phyloP scores from a whole-genome alignment of 2,888 invertebrate genomes.

The Pyrrhia umbra region DNA sequence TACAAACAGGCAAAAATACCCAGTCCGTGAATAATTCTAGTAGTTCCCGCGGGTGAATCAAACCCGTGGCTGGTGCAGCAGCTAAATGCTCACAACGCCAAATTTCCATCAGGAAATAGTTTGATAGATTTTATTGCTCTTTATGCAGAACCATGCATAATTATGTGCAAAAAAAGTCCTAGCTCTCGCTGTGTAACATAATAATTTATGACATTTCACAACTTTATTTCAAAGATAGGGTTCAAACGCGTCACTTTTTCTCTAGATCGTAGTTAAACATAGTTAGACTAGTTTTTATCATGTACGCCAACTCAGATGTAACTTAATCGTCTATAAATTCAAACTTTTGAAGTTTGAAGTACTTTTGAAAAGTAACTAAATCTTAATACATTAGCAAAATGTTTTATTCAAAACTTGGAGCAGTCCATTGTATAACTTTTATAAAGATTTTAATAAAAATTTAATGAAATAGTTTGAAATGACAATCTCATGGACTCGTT shows the following conservation, averaged over 20 bases:
- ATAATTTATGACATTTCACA: too few relatives aligned
- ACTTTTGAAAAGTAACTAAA: slow-evolving; percentile 31
- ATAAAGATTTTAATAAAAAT: slow-evolving; percentile 44
- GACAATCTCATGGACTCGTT: slow-evolving; percentile 25
- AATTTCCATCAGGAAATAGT: too few relatives aligned
- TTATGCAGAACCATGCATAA: too few relatives aligned
- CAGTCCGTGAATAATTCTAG: too few relatives aligned
- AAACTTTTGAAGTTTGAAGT: slow-evolving; percentile 20
- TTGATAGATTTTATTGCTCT: too few relatives aligned
- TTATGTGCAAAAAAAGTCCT: too few relatives aligned
- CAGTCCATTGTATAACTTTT: slow-evolving; percentile 38
- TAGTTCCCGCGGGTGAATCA: too few relatives aligned
- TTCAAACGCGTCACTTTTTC: not conserved
- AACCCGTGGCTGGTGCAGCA: too few relatives aligned
- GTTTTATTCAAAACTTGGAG: slow-evolving; percentile 54
- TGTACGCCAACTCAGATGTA: not conserved
- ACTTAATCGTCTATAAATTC: slow-evolving; percentile 41
- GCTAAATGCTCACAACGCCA: too few relatives aligned
- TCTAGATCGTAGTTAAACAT: not conserved
- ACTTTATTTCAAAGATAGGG: too few relatives aligned
- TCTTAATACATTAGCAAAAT: slow-evolving; percentile 46
- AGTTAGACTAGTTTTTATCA: slow-evolving; percentile 1
- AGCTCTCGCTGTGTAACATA: too few relatives aligned
- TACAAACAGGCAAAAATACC: too few relatives aligned
- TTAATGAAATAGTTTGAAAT: slow-evolving; percentile 45